A percentile compares a stretch with the other conserved stretches of the same genome.
Evolutionary conservation across 2,113 vertebrate species (phyloP).

Genomic region (Glaucidium brasilianum): DNA sequence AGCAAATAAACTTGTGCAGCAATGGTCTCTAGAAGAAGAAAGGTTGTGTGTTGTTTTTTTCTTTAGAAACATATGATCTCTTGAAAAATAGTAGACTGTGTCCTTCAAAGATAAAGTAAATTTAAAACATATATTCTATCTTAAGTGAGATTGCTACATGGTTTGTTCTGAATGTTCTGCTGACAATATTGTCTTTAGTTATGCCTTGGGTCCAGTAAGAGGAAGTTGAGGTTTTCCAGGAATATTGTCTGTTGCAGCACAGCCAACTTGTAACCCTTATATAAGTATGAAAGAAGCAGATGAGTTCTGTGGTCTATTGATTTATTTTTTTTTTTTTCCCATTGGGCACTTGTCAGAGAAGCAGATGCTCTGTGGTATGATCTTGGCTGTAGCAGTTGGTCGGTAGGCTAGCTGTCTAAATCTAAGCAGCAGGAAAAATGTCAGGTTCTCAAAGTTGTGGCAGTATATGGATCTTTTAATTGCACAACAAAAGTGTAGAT

Average conservation of each 20-base stretch:
- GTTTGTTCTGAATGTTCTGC: not conserved
- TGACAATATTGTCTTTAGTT: not conserved
- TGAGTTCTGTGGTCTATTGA: not conserved
- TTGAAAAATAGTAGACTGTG: not conserved
- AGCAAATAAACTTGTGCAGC: not conserved
- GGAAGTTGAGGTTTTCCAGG: not conserved
- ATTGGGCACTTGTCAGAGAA: not conserved
- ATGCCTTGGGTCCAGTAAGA: not conserved
- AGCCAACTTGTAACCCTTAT: not conserved
- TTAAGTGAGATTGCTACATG: not conserved
- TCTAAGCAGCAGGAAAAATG: not conserved
- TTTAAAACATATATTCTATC: not conserved
- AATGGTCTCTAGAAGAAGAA: not conserved
- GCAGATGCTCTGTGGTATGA: conserved; percentile 14
- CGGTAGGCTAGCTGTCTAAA: not conserved
- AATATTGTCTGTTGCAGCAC: not conserved
- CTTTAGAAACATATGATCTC: not conserved
- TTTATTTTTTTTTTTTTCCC: not conserved
- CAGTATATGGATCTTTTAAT: not conserved
- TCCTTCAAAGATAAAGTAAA: not conserved
- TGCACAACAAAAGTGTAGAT: not conserved
- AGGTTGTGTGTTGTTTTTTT: not conserved
- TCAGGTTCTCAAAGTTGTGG: not conserved
- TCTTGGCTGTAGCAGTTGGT: conserved; percentile 19
- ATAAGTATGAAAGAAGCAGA: not conserved